Evolutionary conservation across 2,888 invertebrate genomes (phyloP), one percentile per base, ranked within the genome.

Genomic region (Agrochola litura): DNA sequence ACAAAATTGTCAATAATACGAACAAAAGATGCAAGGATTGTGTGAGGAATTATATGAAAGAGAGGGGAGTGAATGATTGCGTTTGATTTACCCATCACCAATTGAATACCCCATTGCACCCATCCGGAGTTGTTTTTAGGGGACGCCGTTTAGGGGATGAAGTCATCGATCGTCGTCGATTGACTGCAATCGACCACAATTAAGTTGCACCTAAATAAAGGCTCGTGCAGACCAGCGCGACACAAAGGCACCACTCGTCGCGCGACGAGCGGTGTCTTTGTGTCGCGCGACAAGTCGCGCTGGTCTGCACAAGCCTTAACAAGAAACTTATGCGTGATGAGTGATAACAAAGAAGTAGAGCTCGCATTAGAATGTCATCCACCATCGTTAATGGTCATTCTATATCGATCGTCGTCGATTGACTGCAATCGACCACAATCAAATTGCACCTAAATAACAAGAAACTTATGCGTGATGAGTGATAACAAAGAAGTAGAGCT

Each of bases 341-440:
- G 37, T 16, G 54, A 64, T 79, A 81, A 81, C 80, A 19, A 78
- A 60, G 65, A 72, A 19, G 10, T 65, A 52, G 73, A 64, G 60
- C 65, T 60, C 46, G 61, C 37, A 77, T 76, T 64, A 72, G 72
- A 83, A 72, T 76, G 76, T 61, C 68, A 72, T 69, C 46, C 71
- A 41, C 71, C 60, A 82, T 82, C 43, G 58, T 77, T 88, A 85
- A 52, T 79, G 81, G 82, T 79, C 80, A 88, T 80, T 67, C 22
- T 72, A 63, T 61, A n/a, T n/a, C n/a, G n/a, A n/a, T n/a, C n/a
- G n/a, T n/a, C n/a, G n/a, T n/a, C n/a, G n/a, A n/a, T n/a, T n/a
- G n/a, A n/a, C n/a, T n/a, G n/a, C n/a, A n/a, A n/a, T 1, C 3
- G 37, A 37, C 37, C 37, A 3, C 37, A 37, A 37, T 37, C 30